A percentile compares a stretch with the other conserved stretches of the same genome.
Conservation (phyloP, 2,797 vertebrate genomes). For the Pipistrellus kuhlii region DNA sequence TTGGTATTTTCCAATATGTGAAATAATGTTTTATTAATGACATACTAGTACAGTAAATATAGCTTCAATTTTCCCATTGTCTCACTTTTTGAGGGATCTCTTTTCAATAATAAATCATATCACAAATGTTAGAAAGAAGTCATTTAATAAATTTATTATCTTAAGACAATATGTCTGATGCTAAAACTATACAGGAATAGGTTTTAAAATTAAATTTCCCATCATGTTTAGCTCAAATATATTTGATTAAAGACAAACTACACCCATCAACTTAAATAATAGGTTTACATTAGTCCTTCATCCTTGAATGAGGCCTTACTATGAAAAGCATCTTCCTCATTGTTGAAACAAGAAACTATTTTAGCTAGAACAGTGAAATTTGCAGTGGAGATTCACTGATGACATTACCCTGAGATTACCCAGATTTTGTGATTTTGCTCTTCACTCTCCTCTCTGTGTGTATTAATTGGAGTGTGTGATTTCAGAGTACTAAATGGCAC, state of each 20-base stretch:
- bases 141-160: conserved; percentile 44
- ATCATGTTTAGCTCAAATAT: neutral
- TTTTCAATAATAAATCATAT: conserved; percentile 36
- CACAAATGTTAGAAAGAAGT: conserved; percentile 14
- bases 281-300: neutral
- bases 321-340: neutral
- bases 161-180: neutral
- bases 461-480: neutral
- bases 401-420: neutral
- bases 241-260: conserved; percentile 39
- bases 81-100: neutral
- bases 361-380: neutral
- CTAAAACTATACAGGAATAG: conserved; percentile 3
- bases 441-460: neutral
- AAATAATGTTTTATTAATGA: neutral
- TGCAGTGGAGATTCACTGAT: neutral
- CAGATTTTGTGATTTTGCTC: neutral
- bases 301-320: neutral
- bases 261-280: neutral
- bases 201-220: conserved; percentile 3
- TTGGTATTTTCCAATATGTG: neutral
- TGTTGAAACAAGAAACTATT: conserved; percentile 9
- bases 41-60: neutral
- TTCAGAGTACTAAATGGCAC: neutral
- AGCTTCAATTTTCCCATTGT: conserved; percentile 8